phyloP scores from a whole-genome alignment of 1,140 invertebrate species.

The Drosophila trapezifrons region DNA sequence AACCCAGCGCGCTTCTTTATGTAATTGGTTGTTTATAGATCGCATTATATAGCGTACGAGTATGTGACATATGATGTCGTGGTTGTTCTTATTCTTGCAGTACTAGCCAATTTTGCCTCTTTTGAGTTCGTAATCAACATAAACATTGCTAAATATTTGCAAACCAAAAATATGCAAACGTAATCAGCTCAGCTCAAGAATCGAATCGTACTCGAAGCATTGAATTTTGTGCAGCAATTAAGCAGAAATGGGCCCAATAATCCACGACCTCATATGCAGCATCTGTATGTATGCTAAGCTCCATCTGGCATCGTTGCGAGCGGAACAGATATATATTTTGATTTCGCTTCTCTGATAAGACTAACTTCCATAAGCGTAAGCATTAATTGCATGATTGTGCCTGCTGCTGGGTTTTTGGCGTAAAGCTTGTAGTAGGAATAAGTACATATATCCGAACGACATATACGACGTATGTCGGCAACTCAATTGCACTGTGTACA shows the following conservation, averaged over 20 bases:
- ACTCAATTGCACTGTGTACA: constrained; percentile 70
- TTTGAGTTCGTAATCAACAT: constrained; percentile 67
- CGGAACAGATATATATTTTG: constrained; percentile 52
- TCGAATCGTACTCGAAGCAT: constrained; percentile 35
- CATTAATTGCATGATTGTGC: constrained; percentile 80
- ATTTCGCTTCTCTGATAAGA: constrained; percentile 74
- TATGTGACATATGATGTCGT: constrained; percentile 81
- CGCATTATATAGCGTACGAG: constrained; percentile 43
- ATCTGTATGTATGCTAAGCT: constrained; percentile 48
- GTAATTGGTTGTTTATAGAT: constrained; percentile 59
- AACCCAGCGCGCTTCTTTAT: constrained; percentile 66
- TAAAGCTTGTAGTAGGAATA: constrained; percentile 67
- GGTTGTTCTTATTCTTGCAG: constrained; percentile 68
- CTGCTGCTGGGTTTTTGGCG: constrained; percentile 74
- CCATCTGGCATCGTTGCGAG: constrained; percentile 38
- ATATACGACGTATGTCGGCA: constrained; percentile 10
- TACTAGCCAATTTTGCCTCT: constrained; percentile 62
- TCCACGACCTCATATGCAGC: constrained; percentile 83
- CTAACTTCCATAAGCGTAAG: constrained; percentile 53
- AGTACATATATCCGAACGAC: constrained; percentile 20
- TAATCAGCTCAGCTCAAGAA: constrained; percentile 55
- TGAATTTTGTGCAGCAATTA: constrained; percentile 49
- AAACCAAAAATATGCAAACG: constrained; percentile 74
- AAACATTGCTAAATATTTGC: constrained; percentile 72
- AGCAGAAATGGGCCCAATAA: constrained; percentile 61